Percentiles rank a stretch among this genome's conserved stretches.
Evolutionary conservation across 2,797 vertebrate species (phyloP).

Genomic region (Sitta carolinensis): DNA sequence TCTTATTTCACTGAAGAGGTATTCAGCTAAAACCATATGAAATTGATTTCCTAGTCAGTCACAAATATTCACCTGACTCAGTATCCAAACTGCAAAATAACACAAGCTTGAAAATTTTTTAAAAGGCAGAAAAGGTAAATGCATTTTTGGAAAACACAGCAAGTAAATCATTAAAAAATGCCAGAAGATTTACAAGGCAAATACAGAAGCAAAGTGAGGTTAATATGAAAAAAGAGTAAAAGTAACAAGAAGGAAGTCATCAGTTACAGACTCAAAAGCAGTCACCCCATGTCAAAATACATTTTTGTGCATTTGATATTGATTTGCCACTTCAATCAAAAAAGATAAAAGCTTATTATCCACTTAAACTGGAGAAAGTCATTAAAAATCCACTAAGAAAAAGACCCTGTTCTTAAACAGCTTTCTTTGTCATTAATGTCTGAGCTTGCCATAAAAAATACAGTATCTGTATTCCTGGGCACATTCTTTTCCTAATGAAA

Average conservation of each 20-base stretch:
- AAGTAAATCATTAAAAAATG: background rate
- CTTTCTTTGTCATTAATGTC: background rate
- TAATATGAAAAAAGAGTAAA: background rate
- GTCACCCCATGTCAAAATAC: background rate
- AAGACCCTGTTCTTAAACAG: background rate
- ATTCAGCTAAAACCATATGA: background rate
- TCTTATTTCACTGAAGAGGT: background rate
- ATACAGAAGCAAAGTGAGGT: background rate
- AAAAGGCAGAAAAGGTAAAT: background rate
- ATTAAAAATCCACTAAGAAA: background rate
- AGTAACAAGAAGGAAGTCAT: background rate
- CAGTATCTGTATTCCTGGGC: background rate
- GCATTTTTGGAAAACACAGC: background rate
- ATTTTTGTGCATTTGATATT: background rate
- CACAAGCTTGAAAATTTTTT: background rate
- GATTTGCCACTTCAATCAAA: background rate
- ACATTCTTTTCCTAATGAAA: slow-evolving; percentile 8
- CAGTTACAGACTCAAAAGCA: background rate
- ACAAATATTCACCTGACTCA: background rate
- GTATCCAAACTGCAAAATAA: background rate
- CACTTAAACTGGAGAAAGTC: background rate
- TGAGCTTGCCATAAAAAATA: background rate
- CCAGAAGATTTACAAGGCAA: background rate
- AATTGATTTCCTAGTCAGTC: background rate
- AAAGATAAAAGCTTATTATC: background rate